These are phyloP conservation scores for Clavelina lepadiformis DNA, from an alignment of 23 tunicate species.

Conservation along the genomic window DNA sequence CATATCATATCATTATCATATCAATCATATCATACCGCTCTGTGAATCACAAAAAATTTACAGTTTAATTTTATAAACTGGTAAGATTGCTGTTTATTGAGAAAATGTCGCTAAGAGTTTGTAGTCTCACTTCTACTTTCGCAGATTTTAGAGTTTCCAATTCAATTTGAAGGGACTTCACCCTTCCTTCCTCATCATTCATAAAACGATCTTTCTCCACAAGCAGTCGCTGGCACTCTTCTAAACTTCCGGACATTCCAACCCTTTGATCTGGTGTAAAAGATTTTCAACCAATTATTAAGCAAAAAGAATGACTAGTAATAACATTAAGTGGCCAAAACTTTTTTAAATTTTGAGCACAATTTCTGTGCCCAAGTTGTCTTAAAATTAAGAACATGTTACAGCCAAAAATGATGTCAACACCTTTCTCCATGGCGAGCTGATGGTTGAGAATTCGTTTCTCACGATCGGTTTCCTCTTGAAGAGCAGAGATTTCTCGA, in stretches of 20 bases:
- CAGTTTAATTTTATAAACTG: too few relatives aligned
- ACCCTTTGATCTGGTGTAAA: slow-evolving; percentile 45
- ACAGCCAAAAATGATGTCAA: neutral
- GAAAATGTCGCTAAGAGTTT: neutral
- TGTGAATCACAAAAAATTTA: too few relatives aligned
- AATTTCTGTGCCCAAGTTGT: neutral
- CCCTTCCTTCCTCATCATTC: slow-evolving; percentile 36
- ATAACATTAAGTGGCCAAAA: too few relatives aligned
- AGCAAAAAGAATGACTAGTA: neutral
- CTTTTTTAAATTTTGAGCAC: neutral
- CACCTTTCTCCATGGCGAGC: slow-evolving; percentile 84
- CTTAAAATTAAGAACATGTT: neutral
- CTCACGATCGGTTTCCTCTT: slow-evolving; percentile 55
- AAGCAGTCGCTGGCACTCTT: slow-evolving; percentile 62
- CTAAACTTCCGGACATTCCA: slow-evolving; percentile 70
- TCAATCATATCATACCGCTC: too few relatives aligned
- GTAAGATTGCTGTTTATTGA: too few relatives aligned
- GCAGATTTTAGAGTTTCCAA: slow-evolving; percentile 57
- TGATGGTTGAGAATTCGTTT: slow-evolving; percentile 77
- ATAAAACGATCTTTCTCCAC: slow-evolving; percentile 55
- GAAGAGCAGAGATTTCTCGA: slow-evolving; percentile 50
- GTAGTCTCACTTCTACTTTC: slow-evolving; percentile 52
- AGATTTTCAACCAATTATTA: neutral
- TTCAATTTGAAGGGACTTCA: slow-evolving; percentile 36
- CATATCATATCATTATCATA: too few relatives aligned